phyloP scores from a whole-genome alignment of 2,797 vertebrate genomes.

The Peromyscus melanophrys region DNA sequence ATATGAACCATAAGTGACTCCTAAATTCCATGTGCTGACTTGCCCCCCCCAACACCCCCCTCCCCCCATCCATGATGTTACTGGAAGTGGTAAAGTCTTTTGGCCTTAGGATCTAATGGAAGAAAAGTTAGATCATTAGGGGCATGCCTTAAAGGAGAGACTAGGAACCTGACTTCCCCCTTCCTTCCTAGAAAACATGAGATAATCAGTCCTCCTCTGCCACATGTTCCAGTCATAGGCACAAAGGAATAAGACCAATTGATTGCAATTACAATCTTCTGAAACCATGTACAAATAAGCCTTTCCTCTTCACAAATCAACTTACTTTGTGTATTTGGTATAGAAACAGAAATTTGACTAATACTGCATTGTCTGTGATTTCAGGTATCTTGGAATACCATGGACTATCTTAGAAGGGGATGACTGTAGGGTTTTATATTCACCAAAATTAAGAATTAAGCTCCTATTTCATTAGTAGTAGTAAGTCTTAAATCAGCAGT shows the following conservation, averaged over 20 bases:
- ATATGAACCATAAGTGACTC: background rate
- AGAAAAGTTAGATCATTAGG: background rate
- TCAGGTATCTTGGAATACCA: background rate
- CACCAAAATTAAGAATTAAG: constrained; percentile 22
- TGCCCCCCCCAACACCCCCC: too few relatives aligned
- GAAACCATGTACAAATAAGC: background rate
- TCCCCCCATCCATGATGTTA: background rate
- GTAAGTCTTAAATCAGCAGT: constrained; percentile 35
- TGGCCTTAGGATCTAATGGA: background rate
- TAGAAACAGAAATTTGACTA: background rate
- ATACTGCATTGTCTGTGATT: background rate
- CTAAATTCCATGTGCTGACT: background rate
- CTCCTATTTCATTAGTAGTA: background rate
- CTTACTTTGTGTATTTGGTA: background rate
- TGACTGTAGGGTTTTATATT: background rate
- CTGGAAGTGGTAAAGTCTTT: background rate
- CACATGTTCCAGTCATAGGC: background rate
- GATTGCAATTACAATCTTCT: background rate
- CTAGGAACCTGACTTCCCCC: background rate
- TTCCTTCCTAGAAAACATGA: background rate
- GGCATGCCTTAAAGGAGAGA: background rate
- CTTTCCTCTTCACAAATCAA: background rate
- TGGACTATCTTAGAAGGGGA: background rate
- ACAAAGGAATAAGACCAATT: background rate
- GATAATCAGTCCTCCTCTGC: background rate